A percentile compares a stretch with the other conserved stretches of the same genome.
These are phyloP conservation scores for Plecotus auritus DNA, from an alignment of 2,113 vertebrate species.

Conservation along the genomic window DNA sequence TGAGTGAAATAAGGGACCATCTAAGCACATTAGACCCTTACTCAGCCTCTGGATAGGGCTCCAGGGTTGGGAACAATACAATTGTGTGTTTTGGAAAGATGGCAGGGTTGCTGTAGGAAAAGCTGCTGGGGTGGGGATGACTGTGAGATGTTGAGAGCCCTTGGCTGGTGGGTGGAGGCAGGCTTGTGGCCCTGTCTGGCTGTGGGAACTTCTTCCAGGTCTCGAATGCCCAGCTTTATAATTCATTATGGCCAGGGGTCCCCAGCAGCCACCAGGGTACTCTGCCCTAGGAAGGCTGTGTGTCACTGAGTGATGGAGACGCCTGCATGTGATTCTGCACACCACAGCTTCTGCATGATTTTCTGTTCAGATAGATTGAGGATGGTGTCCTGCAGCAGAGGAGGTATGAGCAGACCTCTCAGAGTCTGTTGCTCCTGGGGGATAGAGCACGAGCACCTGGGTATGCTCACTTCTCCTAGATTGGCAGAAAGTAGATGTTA, in stretches of 20 bases:
- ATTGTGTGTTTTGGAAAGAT: background rate
- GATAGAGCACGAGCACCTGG: background rate
- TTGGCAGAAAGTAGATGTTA: background rate
- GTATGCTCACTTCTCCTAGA: background rate
- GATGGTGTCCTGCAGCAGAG: background rate
- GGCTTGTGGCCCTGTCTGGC: background rate
- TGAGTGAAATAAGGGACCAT: background rate
- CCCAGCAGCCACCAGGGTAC: background rate
- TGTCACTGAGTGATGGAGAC: background rate
- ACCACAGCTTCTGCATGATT: background rate
- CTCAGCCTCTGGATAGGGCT: background rate
- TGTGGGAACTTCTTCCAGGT: background rate
- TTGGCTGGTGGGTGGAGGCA: background rate
- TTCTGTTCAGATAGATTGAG: background rate
- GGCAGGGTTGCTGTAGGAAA: background rate
- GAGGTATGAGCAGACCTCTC: background rate
- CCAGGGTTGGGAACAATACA: background rate
- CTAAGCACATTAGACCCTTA: background rate
- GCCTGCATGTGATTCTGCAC: background rate
- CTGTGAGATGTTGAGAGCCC: background rate
- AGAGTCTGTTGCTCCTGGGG: background rate
- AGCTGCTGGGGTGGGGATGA: background rate
- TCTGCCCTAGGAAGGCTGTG: background rate
- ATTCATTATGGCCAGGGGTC: background rate
- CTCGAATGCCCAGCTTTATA: background rate